These are phyloP conservation scores for Frieseomelitta varia DNA, from an alignment of 1,140 invertebrate genomes.

Conservation along the genomic window DNA sequence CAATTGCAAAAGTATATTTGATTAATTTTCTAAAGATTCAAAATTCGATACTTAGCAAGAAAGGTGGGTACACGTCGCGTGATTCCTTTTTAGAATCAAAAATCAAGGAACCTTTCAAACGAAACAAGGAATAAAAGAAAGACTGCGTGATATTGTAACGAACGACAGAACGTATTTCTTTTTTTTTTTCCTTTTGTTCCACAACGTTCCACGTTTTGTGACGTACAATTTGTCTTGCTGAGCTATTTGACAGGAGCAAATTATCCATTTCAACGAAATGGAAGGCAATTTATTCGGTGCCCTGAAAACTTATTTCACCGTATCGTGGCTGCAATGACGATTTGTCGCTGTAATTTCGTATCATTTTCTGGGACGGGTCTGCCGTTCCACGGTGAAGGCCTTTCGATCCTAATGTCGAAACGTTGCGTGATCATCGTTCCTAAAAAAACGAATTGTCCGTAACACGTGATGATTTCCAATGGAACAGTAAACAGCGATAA, in stretches of 20 bases:
- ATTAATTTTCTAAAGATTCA: not conserved
- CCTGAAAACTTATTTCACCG: constrained; percentile 55
- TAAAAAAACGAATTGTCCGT: not conserved
- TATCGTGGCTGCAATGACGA: constrained; percentile 42
- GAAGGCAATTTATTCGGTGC: constrained; percentile 48
- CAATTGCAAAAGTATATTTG: not conserved
- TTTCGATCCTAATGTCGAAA: not conserved
- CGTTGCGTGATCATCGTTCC: not conserved
- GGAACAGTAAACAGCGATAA: not conserved
- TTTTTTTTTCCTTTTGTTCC: not conserved
- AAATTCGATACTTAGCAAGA: not conserved
- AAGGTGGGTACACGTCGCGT: no score
- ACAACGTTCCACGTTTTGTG: not conserved
- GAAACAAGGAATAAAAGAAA: not conserved
- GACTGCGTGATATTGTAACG: not conserved
- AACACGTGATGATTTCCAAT: not conserved
- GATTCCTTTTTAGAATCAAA: not conserved
- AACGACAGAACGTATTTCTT: not conserved
- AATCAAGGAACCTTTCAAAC: not conserved
- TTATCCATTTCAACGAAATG: constrained; percentile 50
- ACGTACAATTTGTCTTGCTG: constrained; percentile 31
- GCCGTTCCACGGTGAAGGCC: not conserved
- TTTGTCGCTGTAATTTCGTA: constrained; percentile 49
- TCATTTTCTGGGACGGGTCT: constrained; percentile 27
- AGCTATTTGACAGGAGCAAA: constrained; percentile 40